These are phyloP conservation scores for Sternotherus odoratus DNA, from an alignment of 2,797 vertebrate genomes.

Conservation along the genomic window DNA sequence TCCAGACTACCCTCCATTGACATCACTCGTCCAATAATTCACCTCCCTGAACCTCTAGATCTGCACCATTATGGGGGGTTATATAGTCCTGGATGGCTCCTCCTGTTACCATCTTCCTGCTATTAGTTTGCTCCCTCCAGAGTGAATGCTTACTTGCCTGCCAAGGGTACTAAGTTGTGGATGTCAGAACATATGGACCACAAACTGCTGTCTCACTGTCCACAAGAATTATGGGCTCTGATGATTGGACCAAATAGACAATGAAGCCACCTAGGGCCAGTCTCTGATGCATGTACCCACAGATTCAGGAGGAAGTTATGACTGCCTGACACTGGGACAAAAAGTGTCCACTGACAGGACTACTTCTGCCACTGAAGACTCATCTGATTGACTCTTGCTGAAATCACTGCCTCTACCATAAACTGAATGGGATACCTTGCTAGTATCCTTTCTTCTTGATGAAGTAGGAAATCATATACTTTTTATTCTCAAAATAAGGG, in stretches of 20 bases:
- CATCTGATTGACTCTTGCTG: neutral
- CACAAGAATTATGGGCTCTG: neutral
- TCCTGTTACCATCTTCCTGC: no score
- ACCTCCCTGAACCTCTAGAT: no score
- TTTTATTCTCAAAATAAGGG: neutral
- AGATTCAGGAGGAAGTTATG: neutral
- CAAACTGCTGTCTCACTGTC: no score
- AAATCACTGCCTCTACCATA: neutral
- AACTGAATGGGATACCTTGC: neutral
- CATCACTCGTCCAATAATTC: no score
- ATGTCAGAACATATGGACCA: no score
- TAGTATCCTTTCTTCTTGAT: neutral
- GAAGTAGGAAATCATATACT: neutral
- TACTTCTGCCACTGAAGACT: neutral
- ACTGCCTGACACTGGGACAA: fast-evolving
- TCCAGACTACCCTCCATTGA: no score
- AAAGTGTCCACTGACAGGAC: neutral
- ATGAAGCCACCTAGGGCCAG: neutral
- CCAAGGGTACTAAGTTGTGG: no score
- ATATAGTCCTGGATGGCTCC: no score
- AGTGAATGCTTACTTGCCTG: no score
- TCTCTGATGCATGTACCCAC: neutral
- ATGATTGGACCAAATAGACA: neutral
- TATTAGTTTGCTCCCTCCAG: no score
- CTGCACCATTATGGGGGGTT: no score